A percentile compares a stretch with the other conserved stretches of the same genome.
Evolutionary conservation across 2,888 invertebrate genomes (phyloP).

Genomic region (Folsomia candida): DNA sequence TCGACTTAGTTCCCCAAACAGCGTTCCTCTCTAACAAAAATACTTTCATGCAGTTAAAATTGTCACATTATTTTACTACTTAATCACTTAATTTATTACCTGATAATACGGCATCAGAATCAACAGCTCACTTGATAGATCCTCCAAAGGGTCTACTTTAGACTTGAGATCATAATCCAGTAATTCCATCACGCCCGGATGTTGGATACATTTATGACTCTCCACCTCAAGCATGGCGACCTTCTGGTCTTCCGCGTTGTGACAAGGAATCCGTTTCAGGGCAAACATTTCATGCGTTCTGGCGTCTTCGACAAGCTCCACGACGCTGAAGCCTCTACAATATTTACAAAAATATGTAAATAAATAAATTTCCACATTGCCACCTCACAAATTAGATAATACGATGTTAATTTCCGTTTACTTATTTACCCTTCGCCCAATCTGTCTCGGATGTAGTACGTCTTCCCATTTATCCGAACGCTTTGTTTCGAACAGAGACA

Average conservation of each 20-base stretch:
- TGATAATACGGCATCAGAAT: conserved; percentile 73
- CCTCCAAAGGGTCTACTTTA: conserved; percentile 63
- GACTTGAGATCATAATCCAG: conserved; percentile 67
- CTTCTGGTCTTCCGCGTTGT: conserved; percentile 71
- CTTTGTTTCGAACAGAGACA: conserved; percentile 74
- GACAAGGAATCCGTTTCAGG: conserved; percentile 73
- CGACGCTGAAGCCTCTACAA: conserved; percentile 74
- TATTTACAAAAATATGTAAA: background rate
- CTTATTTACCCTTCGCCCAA: conserved; percentile 59
- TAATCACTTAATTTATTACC: conserved; percentile 53
- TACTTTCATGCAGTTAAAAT: no score
- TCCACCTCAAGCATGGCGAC: conserved; percentile 66
- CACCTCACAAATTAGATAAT: conserved; percentile 1
- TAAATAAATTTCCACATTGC: background rate
- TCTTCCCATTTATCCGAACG: conserved; percentile 67
- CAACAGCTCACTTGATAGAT: conserved; percentile 68
- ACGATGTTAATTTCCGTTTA: background rate
- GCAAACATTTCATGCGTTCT: conserved; percentile 68
- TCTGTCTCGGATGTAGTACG: conserved; percentile 62
- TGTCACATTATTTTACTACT: no score
- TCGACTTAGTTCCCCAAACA: conserved; percentile 67
- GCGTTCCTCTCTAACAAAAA: conserved; percentile 64
- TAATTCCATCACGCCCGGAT: conserved; percentile 71
- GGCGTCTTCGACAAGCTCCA: conserved; percentile 71
- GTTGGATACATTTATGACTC: conserved; percentile 67